A percentile compares a stretch with the other conserved stretches of the same genome.
Conservation (phyloP, 92 coral and sea anemone genomes). For the Paragorgia papillata region DNA sequence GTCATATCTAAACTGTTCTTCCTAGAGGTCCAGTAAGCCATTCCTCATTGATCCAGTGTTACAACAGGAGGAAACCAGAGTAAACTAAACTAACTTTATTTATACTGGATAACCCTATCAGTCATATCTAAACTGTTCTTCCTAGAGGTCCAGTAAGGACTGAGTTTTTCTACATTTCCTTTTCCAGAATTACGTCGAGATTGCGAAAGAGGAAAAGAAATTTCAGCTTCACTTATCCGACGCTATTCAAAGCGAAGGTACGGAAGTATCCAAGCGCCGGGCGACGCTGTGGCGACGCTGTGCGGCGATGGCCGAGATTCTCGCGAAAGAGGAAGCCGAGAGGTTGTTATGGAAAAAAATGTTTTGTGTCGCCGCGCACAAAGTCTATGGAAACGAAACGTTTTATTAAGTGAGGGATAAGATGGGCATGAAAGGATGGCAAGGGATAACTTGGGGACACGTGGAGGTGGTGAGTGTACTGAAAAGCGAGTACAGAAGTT, state of each 20-base stretch:
- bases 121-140: too few species aligned
- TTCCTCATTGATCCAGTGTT: too few species aligned
- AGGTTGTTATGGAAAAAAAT: conserved; percentile 71
- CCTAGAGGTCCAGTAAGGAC: too few species aligned
- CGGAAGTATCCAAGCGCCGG: conserved; percentile 56
- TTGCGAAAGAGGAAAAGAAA: conserved; percentile 62
- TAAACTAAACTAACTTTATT: too few species aligned
- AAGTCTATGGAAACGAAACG: conserved; percentile 64
- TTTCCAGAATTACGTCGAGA: conserved; percentile 71
- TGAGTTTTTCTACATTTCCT: not conserved
- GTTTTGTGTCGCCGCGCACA: conserved; percentile 73
- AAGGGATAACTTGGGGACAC: not conserved
- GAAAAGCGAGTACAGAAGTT: too few species aligned
- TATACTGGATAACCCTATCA: too few species aligned
- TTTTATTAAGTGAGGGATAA: conserved; percentile 58
- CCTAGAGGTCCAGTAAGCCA: too few species aligned
- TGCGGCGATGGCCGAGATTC: conserved; percentile 93
- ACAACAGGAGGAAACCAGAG: too few species aligned
- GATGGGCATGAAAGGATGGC: not conserved
- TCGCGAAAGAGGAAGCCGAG: conserved; percentile 88
- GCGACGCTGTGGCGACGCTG: conserved; percentile 95
- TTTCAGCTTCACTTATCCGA: conserved; percentile 82
- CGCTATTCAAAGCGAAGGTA: conserved; percentile 69
- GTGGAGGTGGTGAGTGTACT: not conserved
- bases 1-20: too few species aligned